A percentile compares a stretch with the other conserved stretches of the same genome.
Conservation (phyloP, 2,888 invertebrate genomes). For the Megaustenia siamemsis region DNA sequence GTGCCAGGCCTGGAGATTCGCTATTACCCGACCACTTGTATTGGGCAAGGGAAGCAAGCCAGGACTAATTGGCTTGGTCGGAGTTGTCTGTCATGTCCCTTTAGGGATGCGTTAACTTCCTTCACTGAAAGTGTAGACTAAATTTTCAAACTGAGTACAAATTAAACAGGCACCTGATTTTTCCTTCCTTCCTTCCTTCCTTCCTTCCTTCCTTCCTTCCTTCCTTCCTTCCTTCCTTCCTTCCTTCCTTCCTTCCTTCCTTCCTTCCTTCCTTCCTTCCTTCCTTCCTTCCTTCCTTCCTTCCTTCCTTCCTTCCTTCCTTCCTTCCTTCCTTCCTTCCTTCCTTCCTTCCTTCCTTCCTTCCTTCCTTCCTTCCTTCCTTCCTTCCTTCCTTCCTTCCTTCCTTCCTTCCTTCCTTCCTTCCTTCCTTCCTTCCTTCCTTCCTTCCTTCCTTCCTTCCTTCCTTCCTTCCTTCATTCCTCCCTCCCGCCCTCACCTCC, state of each 20-base stretch:
- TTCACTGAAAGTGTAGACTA: no score
- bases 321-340: not conserved
- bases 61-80: no score
- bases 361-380: not conserved
- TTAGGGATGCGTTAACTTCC: no score
- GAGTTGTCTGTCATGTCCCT: no score
- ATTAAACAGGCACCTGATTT: no score
- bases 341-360: not conserved
- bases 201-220: not conserved
- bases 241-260: conserved; percentile 6
- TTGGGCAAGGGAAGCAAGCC: no score
- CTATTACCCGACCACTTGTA: no score
- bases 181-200: not conserved
- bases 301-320: not conserved
- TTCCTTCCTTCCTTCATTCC: not conserved
- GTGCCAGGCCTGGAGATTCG: no score
- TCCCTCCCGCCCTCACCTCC: no score
- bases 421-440: not conserved
- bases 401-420: conserved; percentile 6
- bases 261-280: not conserved
- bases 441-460: not conserved
- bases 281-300: not conserved
- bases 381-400: not conserved
- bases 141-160: no score
- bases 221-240: not conserved